These are phyloP conservation scores for Chrysoperla carnea DNA, from an alignment of 1,140 invertebrate genomes.

Conservation along the genomic window DNA sequence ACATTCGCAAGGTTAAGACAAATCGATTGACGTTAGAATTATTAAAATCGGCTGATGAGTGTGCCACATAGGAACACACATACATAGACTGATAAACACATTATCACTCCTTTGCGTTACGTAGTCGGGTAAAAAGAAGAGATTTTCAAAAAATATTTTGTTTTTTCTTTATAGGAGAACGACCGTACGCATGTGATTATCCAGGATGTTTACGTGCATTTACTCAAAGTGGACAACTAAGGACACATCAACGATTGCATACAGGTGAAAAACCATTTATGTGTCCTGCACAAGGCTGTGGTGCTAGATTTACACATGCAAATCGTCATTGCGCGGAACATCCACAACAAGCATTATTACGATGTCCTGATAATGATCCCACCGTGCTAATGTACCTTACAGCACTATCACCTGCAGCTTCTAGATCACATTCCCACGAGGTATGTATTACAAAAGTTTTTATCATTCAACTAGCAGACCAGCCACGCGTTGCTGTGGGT, in stretches of 20 bases:
- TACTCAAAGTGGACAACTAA: conserved; percentile 68
- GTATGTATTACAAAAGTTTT: conserved; percentile 19
- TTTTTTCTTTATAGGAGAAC: conserved; percentile 40
- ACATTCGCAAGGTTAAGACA: no score
- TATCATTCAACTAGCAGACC: conserved; percentile 33
- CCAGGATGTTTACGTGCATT: conserved; percentile 59
- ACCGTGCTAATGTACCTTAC: conserved; percentile 23
- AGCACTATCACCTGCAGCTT: conserved; percentile 16
- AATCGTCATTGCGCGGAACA: conserved; percentile 57
- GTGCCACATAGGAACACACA: no score
- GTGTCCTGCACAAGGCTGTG: conserved; percentile 46
- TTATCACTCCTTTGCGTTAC: no score
- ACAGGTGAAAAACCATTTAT: conserved; percentile 70
- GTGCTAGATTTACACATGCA: conserved; percentile 61
- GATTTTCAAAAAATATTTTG: no score
- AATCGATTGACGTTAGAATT: no score
- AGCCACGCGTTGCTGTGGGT: conserved; percentile 34
- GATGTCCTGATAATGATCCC: conserved; percentile 33
- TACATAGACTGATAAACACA: no score
- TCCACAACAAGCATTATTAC: conserved; percentile 34
- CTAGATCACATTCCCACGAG: conserved; percentile 18
- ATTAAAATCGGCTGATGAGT: no score
- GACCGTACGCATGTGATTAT: conserved; percentile 62
- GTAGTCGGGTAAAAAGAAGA: no score
- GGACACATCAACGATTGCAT: conserved; percentile 66